phyloP scores from a whole-genome alignment of 1,140 invertebrate species.

The Glossosoma conforme region DNA sequence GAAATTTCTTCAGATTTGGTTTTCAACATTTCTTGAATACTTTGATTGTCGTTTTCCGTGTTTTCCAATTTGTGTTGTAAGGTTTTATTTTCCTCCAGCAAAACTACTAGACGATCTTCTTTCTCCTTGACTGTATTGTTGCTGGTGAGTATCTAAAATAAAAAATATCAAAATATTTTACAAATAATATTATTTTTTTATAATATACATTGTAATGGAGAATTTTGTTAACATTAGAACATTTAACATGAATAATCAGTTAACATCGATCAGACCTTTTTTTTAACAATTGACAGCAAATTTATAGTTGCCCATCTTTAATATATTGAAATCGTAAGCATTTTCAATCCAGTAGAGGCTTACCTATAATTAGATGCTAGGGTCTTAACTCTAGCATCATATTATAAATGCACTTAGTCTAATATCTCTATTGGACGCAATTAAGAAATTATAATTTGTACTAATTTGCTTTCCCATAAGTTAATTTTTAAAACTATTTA shows the following conservation, averaged over 20 bases:
- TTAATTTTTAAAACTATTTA: too few relatives aligned
- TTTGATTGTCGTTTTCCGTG: neutral
- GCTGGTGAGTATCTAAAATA: neutral
- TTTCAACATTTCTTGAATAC: neutral
- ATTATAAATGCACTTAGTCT: too few relatives aligned
- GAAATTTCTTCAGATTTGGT: neutral
- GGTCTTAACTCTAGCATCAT: too few relatives aligned
- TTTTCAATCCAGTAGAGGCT: too few relatives aligned
- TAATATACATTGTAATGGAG: neutral
- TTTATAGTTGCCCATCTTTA: neutral
- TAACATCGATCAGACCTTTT: neutral
- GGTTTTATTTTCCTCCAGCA: neutral
- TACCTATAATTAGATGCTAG: too few relatives aligned
- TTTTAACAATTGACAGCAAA: neutral
- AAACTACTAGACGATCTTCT: neutral
- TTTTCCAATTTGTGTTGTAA: conserved; percentile 1
- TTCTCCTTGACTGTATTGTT: neutral
- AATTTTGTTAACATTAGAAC: neutral
- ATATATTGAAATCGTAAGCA: neutral
- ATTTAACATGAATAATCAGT: neutral
- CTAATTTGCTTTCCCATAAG: too few relatives aligned
- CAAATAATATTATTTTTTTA: neutral
- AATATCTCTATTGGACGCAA: too few relatives aligned
- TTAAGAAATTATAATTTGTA: too few relatives aligned
- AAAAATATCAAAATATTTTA: neutral